Conservation (phyloP, 2,797 vertebrate species). For the Podargus strigoides region DNA sequence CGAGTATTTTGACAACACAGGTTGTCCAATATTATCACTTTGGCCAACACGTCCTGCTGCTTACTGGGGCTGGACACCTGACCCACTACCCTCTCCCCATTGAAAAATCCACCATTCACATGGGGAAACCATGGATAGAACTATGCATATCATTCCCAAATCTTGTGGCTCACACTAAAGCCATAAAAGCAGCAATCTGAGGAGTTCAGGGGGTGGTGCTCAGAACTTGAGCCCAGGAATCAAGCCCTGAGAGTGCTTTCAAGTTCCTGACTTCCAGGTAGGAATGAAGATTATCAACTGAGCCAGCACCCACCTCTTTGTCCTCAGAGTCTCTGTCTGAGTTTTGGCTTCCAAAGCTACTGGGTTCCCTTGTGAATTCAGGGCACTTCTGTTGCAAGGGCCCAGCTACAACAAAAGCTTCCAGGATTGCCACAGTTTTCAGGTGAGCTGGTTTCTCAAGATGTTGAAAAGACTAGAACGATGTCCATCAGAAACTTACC, state of each 20-base stretch:
- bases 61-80: background rate
- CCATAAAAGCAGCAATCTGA: background rate
- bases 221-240: background rate
- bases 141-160: fast-evolving
- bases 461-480: background rate
- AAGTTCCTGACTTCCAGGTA: background rate
- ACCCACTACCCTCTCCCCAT: background rate
- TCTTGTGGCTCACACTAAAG: background rate
- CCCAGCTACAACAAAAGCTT: background rate
- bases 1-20: background rate
- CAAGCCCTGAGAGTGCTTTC: background rate
- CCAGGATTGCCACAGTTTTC: background rate
- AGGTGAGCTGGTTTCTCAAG: background rate
- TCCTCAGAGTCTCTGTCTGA: background rate
- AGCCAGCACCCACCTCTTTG: background rate
- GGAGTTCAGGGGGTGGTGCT: background rate
- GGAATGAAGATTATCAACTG: background rate
- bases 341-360: background rate
- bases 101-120: background rate
- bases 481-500: background rate
- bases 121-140: background rate
- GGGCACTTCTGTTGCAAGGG: background rate
- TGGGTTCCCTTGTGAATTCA: background rate
- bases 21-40: background rate
- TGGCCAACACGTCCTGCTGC: background rate